Evolutionary conservation across 2,888 invertebrate genomes (phyloP).

Genomic region (Biston betularia): DNA sequence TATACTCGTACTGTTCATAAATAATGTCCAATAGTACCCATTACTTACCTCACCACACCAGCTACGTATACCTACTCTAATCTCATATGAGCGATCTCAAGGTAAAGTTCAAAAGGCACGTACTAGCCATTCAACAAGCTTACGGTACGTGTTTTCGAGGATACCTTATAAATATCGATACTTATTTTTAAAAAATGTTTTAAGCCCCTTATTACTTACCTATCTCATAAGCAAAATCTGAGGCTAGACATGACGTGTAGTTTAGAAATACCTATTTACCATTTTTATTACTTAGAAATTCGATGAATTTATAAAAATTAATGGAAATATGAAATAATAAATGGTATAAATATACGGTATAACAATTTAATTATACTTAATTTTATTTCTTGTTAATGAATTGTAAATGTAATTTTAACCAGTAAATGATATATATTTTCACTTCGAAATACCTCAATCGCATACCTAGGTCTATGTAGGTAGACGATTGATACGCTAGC

Average conservation of each 20-base stretch:
- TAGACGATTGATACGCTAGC: conserved; percentile 32
- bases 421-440: no score
- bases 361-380: no score
- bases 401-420: no score
- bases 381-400: no score
- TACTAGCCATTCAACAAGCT: conserved; percentile 52
- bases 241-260: neutral
- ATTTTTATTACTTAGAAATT: no score
- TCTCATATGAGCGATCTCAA: conserved; percentile 6
- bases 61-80: neutral
- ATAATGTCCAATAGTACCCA: neutral
- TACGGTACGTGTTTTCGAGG: conserved; percentile 46
- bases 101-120: conserved; percentile 47
- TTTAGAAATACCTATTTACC: no score
- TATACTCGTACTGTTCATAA: neutral
- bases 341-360: no score
- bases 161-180: conserved; percentile 62
- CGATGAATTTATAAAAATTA: no score
- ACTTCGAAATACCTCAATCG: no score
- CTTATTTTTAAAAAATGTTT: conserved; percentile 20
- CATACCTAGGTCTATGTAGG: neutral
- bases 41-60: neutral
- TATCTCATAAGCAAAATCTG: conserved; percentile 36
- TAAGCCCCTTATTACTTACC: conserved; percentile 42
- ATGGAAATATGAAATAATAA: no score